These are phyloP conservation scores for Anastrepha ludens DNA, from an alignment of 1,140 invertebrate species.

Conservation along the genomic window DNA sequence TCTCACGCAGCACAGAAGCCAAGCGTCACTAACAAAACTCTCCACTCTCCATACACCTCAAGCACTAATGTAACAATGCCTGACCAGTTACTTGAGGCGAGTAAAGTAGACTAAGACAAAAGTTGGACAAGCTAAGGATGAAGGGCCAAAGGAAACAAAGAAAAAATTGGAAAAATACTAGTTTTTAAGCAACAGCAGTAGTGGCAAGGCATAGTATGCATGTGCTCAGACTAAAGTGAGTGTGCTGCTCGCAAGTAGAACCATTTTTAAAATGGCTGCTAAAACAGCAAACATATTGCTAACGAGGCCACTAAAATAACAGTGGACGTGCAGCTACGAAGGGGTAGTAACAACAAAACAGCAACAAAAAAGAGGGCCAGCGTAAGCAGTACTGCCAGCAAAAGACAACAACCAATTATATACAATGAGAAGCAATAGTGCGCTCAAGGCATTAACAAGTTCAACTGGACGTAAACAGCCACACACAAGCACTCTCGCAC, in stretches of 20 bases:
- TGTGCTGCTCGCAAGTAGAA: neutral
- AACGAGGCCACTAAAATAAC: constrained; percentile 40
- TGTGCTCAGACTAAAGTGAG: neutral
- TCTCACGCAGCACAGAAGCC: neutral
- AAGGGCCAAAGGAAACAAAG: neutral
- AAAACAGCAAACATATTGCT: constrained; percentile 49
- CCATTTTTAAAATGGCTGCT: constrained; percentile 40
- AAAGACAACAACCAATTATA: neutral
- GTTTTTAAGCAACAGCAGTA: constrained; percentile 17
- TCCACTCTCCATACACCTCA: neutral
- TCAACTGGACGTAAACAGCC: neutral
- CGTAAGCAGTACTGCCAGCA: neutral
- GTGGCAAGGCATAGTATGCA: neutral
- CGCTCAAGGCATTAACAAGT: constrained; percentile 34
- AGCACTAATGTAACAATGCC: constrained; percentile 24
- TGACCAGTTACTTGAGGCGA: neutral
- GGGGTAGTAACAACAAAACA: neutral
- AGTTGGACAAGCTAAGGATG: neutral
- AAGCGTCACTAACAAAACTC: neutral
- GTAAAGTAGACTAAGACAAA: neutral
- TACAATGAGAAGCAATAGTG: neutral
- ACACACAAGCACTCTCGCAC: neutral
- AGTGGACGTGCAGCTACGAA: neutral
- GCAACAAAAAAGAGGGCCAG: neutral
- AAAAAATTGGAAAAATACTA: constrained; percentile 26